These are phyloP conservation scores for Chaunax sp. DNA, from an alignment of 2,797 vertebrate species.

Conservation along the genomic window DNA sequence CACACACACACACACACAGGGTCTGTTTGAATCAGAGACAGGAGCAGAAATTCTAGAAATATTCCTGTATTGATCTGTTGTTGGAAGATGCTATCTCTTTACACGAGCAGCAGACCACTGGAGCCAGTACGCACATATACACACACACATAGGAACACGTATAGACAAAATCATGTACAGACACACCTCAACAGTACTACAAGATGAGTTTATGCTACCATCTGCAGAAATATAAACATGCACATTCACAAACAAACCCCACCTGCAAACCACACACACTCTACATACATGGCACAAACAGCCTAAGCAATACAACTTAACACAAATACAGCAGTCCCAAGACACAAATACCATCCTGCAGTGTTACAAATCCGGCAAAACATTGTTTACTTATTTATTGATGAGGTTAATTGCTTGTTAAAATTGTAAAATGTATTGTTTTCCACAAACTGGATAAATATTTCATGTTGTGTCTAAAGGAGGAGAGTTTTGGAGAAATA, in stretches of 20 bases:
- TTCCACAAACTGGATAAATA: conserved; percentile 62
- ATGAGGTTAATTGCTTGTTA: conserved; percentile 74
- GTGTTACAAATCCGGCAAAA: conserved; percentile 53
- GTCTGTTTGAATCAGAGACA: conserved; percentile 5
- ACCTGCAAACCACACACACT: conserved; percentile 26
- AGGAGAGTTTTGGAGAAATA: conserved; percentile 50
- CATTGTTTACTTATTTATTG: conserved; percentile 69
- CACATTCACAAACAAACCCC: conserved; percentile 16
- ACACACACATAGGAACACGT: conserved; percentile 6
- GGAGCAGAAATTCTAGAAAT: conserved; percentile 70
- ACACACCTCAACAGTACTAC: conserved; percentile 44
- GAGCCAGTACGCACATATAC: conserved; percentile 67
- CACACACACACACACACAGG: conserved; percentile 9
- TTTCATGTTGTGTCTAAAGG: conserved; percentile 57
- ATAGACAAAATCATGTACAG: conserved; percentile 15
- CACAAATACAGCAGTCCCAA: conserved; percentile 46
- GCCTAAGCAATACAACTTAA: conserved; percentile 49
- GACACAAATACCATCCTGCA: conserved; percentile 50
- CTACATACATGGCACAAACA: conserved; percentile 16
- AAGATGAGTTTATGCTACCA: conserved; percentile 49
- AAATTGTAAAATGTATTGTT: conserved; percentile 64
- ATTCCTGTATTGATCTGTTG: conserved; percentile 81
- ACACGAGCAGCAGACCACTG: conserved; percentile 76
- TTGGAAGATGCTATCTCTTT: conserved; percentile 79
- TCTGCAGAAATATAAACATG: conserved; percentile 45